A percentile compares a stretch with the other conserved stretches of the same genome.
Evolutionary conservation across 2,797 vertebrate species (phyloP).

Genomic region (Galaxias olidus): DNA sequence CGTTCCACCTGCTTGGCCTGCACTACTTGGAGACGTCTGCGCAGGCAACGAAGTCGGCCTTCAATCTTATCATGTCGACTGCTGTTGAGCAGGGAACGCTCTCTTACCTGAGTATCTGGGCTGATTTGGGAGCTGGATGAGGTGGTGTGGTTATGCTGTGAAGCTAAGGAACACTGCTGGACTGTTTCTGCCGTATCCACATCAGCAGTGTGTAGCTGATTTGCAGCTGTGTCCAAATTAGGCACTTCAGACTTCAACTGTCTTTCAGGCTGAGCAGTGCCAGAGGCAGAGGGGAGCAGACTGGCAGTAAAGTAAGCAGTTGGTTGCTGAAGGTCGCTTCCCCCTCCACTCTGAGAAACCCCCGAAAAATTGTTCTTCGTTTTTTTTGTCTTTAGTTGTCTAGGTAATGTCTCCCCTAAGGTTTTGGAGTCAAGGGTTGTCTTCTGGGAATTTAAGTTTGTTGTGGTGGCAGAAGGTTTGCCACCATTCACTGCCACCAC

Average conservation of each 20-base stretch:
- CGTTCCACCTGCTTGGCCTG: slow-evolving; percentile 98
- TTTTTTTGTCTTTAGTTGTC: slow-evolving; percentile 81
- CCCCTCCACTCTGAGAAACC: slow-evolving; percentile 59
- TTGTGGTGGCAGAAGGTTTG: slow-evolving; percentile 57
- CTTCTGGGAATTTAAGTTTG: slow-evolving; percentile 75
- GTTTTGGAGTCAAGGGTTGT: slow-evolving; percentile 60
- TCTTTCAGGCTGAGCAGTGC: slow-evolving; percentile 44
- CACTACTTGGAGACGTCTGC: slow-evolving; percentile 94
- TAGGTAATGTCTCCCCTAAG: slow-evolving; percentile 71
- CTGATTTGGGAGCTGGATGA: slow-evolving; percentile 65
- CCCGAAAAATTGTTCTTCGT: slow-evolving; percentile 71
- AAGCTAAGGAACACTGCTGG: slow-evolving; percentile 50
- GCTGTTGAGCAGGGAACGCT: slow-evolving; percentile 82
- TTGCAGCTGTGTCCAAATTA: slow-evolving; percentile 49
- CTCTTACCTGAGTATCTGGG: slow-evolving; percentile 82
- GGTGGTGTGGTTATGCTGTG: slow-evolving; percentile 39
- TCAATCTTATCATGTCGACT: slow-evolving; percentile 89
- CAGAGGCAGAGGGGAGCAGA: slow-evolving; percentile 49
- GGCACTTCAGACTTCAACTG: slow-evolving; percentile 49
- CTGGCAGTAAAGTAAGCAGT: slow-evolving; percentile 56
- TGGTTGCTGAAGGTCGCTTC: slow-evolving; percentile 55
- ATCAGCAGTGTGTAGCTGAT: slow-evolving; percentile 42
- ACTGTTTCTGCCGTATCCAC: slow-evolving; percentile 60
- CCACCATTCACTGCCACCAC: slow-evolving; percentile 76
- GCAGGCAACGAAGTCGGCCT: slow-evolving; percentile 86